These are phyloP conservation scores for Drosophila eugracilis DNA, from an alignment of 1,140 invertebrate genomes.

Conservation along the genomic window DNA sequence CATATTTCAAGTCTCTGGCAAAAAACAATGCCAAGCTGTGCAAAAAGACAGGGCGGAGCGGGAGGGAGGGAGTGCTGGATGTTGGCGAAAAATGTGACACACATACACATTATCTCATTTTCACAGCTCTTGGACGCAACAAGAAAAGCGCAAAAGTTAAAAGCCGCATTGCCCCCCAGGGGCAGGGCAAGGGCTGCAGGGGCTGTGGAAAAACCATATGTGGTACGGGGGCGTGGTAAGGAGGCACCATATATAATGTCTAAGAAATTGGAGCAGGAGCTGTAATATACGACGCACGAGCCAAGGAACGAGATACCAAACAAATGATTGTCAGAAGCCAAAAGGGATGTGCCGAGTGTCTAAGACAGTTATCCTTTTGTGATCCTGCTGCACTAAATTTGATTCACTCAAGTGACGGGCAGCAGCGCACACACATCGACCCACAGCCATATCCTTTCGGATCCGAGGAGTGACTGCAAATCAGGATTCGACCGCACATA, in stretches of 20 bases:
- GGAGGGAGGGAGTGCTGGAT: neutral
- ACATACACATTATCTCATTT: conserved; percentile 83
- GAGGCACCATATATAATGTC: conserved; percentile 62
- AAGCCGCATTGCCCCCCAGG: conserved; percentile 54
- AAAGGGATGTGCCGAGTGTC: conserved; percentile 18
- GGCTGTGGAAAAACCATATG: too few species aligned
- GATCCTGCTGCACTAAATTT: conserved; percentile 50
- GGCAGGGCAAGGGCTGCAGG: neutral
- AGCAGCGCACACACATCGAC: conserved; percentile 12
- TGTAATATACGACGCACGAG: conserved; percentile 44
- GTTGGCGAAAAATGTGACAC: conserved; percentile 67
- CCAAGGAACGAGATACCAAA: conserved; percentile 50
- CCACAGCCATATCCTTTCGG: neutral
- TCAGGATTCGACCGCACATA: conserved; percentile 69
- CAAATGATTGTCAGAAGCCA: conserved; percentile 62
- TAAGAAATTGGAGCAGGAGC: conserved; percentile 28
- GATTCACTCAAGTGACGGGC: conserved; percentile 69
- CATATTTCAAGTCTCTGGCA: conserved; percentile 77
- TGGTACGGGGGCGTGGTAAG: conserved; percentile 47
- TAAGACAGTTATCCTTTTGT: conserved; percentile 37
- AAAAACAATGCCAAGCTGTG: conserved; percentile 66
- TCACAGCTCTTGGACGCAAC: conserved; percentile 71
- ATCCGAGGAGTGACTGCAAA: conserved; percentile 48
- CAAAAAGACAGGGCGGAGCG: conserved; percentile 22
- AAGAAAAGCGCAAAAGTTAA: conserved; percentile 77